Evolutionary conservation across 1,140 invertebrate genomes (phyloP).

Genomic region (Agraylea sexmaculata): DNA sequence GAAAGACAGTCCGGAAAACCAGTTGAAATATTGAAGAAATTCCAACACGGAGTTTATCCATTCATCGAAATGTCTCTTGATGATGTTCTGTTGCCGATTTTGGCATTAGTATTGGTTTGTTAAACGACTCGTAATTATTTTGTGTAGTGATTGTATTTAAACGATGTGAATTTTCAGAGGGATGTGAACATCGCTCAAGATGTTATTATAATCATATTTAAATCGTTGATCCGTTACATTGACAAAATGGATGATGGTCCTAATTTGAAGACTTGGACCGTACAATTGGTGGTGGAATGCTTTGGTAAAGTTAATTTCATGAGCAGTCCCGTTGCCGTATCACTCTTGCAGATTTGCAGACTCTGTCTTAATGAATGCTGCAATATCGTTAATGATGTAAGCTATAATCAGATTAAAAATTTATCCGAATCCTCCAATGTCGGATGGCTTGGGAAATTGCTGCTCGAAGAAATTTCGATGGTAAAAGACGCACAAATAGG

Average conservation of each 20-base stretch:
- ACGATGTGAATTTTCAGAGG: constrained; percentile 11
- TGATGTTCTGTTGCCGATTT: constrained; percentile 14
- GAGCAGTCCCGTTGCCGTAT: neutral
- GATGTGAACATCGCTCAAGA: constrained; percentile 16
- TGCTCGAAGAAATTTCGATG: constrained; percentile 14
- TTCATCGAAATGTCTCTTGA: constrained; percentile 16
- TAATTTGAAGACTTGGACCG: constrained; percentile 2
- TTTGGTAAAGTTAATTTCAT: too few species aligned
- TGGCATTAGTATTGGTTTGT: constrained; percentile 14
- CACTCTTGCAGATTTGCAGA: constrained; percentile 15
- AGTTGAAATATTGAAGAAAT: constrained; percentile 11
- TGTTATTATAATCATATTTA: constrained; percentile 15
- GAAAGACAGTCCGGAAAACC: constrained; percentile 9
- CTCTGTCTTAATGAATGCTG: constrained; percentile 7
- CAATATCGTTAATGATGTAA: constrained; percentile 2
- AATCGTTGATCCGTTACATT: constrained; percentile 6
- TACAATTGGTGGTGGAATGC: neutral
- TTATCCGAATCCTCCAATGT: constrained; percentile 6
- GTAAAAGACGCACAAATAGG: neutral
- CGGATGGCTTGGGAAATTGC: constrained; percentile 14
- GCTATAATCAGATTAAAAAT: neutral
- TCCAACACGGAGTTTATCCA: constrained; percentile 16
- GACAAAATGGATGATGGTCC: neutral
- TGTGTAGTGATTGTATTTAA: neutral
- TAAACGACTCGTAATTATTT: neutral